A percentile compares a stretch with the other conserved stretches of the same genome.
These are phyloP conservation scores for Sesia bembeciformis DNA, from an alignment of 2,888 invertebrate genomes.

Conservation along the genomic window DNA sequence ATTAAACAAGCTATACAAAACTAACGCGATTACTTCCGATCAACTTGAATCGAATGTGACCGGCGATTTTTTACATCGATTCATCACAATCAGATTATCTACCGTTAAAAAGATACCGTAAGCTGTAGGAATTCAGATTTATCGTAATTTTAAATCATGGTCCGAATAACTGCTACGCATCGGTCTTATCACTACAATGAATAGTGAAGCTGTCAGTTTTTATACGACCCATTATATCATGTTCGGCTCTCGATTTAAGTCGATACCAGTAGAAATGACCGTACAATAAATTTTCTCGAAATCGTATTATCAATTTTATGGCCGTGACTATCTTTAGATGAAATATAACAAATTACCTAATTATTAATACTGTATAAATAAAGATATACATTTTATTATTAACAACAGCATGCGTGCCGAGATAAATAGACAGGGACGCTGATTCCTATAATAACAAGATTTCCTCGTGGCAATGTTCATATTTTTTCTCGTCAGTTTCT, in stretches of 20 bases:
- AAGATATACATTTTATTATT: too few species aligned
- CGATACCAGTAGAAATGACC: constrained; percentile 8
- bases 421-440: too few species aligned
- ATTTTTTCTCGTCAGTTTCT: too few species aligned
- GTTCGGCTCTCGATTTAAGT: constrained; percentile 4
- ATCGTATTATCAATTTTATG: not conserved
- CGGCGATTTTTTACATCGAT: constrained; percentile 42
- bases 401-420: too few species aligned
- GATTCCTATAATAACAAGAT: too few species aligned
- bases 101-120: constrained; percentile 61
- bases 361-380: too few species aligned
- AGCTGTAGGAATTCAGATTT: constrained; percentile 46
- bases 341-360: too few species aligned
- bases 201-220: constrained; percentile 2
- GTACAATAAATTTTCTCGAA: not conserved
- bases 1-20: constrained; percentile 34
- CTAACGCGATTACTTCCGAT: constrained; percentile 54
- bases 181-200: constrained; percentile 19
- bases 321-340: not conserved
- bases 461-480: too few species aligned
- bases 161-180: constrained; percentile 17
- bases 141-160: constrained; percentile 38
- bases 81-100: constrained; percentile 54
- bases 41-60: constrained; percentile 42
- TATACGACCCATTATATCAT: constrained; percentile 10